phyloP scores from a whole-genome alignment of 1,140 invertebrate species.

The Phymorhynchus buccinoides region DNA sequence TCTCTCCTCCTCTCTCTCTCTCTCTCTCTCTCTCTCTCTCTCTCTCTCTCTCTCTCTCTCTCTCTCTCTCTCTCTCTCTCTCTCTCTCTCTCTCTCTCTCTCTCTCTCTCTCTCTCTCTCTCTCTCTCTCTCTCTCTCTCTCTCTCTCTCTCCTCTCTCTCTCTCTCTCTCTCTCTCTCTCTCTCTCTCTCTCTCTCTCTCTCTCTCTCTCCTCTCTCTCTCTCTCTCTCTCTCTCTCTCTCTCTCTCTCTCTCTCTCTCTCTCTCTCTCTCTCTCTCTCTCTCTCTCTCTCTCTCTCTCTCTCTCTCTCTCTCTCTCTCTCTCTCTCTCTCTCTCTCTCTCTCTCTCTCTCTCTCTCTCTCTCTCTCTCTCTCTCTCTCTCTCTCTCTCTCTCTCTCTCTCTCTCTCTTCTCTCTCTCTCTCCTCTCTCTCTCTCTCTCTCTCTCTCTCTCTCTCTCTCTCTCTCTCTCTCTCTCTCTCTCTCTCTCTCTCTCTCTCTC shows the following conservation, averaged over 20 bases:
- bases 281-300: background rate
- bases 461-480: no score
- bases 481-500: no score
- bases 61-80: slow-evolving; percentile 6
- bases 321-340: background rate
- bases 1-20: background rate
- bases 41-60: slow-evolving; percentile 6
- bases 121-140: background rate
- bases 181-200: background rate
- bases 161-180: background rate
- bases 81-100: slow-evolving; percentile 10
- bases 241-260: background rate
- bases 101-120: background rate
- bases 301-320: background rate
- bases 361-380: no score
- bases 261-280: slow-evolving; percentile 1
- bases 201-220: slow-evolving; percentile 5
- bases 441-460: no score
- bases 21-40: slow-evolving; percentile 6
- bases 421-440: no score
- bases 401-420: no score
- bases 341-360: no score
- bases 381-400: no score
- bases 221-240: background rate
- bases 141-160: background rate